Conservation (phyloP, 2,113 vertebrate species). For the Hiodon alosoides region DNA sequence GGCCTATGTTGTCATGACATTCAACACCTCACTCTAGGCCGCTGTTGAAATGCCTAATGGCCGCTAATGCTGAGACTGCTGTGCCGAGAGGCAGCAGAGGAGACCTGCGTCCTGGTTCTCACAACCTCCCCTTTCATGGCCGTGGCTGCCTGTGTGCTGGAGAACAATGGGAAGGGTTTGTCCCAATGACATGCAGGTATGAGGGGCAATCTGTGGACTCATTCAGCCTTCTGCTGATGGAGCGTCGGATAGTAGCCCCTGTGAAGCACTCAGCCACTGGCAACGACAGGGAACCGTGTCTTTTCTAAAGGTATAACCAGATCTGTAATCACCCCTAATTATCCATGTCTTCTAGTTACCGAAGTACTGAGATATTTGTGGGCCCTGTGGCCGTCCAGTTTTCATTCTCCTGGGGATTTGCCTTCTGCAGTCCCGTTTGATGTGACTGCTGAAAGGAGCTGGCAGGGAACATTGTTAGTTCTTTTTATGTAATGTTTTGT, state of each 20-base stretch:
- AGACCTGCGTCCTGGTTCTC: background rate
- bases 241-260: background rate
- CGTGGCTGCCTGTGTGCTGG: background rate
- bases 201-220: conserved; percentile 1
- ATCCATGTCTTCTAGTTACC: conserved; percentile 11
- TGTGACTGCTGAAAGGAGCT: background rate
- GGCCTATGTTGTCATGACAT: background rate
- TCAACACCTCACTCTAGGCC: background rate
- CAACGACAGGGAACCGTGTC: background rate
- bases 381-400: background rate
- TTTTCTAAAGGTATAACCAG: background rate
- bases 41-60: conserved; percentile 1
- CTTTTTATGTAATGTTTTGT: background rate
- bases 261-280: background rate
- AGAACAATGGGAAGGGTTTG: background rate
- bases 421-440: background rate
- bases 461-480: background rate
- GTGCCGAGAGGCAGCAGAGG: background rate
- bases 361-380: background rate
- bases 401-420: conserved; percentile 16
- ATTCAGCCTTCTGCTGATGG: background rate
- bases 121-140: conserved; percentile 3
- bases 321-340: conserved; percentile 10
- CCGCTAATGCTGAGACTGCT: background rate
- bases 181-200: conserved; percentile 19